These are phyloP conservation scores for Hylia prasina DNA, from an alignment of 2,113 vertebrate genomes.

Conservation along the genomic window DNA sequence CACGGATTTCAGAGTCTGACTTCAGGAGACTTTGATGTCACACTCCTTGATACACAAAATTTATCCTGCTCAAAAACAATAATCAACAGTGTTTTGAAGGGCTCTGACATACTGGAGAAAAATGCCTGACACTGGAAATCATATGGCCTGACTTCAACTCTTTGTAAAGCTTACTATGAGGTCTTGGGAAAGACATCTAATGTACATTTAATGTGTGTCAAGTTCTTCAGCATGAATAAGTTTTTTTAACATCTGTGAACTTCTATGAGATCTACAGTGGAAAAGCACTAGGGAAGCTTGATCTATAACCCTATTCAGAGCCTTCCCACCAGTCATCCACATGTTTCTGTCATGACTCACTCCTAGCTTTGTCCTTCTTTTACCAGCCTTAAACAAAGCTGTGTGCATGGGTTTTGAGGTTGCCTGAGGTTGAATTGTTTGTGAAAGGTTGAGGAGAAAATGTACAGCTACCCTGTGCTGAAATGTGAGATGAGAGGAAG, in stretches of 20 bases:
- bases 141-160: background rate
- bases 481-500: background rate
- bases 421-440: background rate
- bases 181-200: background rate
- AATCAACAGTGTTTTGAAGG: background rate
- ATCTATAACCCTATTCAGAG: background rate
- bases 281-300: background rate
- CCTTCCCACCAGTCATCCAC: background rate
- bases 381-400: background rate
- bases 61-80: background rate
- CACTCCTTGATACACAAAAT: background rate
- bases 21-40: background rate
- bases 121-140: background rate
- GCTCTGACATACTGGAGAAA: background rate
- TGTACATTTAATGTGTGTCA: background rate
- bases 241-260: background rate
- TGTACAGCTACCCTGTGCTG: background rate
- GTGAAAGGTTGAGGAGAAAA: background rate
- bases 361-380: background rate
- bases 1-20: background rate
- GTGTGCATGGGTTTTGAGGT: background rate
- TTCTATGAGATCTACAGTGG: background rate
- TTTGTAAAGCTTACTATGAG: background rate
- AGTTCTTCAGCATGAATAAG: background rate
- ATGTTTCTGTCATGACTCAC: background rate